Evolutionary conservation across 2,888 invertebrate species (phyloP).

Genomic region (Platycnemis pennipes): DNA sequence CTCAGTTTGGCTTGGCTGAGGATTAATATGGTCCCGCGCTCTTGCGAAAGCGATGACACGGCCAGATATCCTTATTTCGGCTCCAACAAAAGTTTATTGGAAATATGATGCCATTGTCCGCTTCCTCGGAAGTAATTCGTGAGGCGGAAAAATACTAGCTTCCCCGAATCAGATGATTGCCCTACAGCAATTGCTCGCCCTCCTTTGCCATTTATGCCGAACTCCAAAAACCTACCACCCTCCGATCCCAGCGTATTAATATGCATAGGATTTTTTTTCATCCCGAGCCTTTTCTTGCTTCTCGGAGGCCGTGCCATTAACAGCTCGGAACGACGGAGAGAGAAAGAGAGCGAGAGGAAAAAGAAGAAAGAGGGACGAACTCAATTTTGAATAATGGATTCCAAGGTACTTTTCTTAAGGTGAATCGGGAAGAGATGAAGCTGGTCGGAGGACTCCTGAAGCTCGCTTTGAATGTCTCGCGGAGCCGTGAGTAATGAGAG

Average conservation of each 20-base stretch:
- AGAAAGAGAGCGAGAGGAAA: too few species aligned
- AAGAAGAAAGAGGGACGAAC: background rate
- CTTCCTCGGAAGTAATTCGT: background rate
- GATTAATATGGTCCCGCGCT: too few species aligned
- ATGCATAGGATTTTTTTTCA: background rate
- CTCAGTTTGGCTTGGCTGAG: too few species aligned
- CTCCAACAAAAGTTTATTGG: background rate
- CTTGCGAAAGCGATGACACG: background rate
- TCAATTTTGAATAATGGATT: slow-evolving; percentile 3
- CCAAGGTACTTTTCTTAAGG: background rate
- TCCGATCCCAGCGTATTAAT: background rate
- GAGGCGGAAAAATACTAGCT: background rate
- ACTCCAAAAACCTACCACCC: background rate
- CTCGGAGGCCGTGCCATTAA: background rate
- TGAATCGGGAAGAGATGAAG: background rate
- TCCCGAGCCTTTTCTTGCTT: background rate
- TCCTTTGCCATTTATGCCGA: background rate
- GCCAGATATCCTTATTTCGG: background rate
- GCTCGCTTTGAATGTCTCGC: background rate
- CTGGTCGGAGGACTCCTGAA: background rate
- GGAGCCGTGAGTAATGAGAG: background rate
- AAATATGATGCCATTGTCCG: background rate
- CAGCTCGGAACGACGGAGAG: background rate
- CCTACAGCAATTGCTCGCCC: background rate
- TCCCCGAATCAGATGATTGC: background rate